A percentile compares a stretch with the other conserved stretches of the same genome.
These are phyloP conservation scores for Linurgus olivaceus DNA, from an alignment of 2,797 vertebrate genomes.

Conservation along the genomic window DNA sequence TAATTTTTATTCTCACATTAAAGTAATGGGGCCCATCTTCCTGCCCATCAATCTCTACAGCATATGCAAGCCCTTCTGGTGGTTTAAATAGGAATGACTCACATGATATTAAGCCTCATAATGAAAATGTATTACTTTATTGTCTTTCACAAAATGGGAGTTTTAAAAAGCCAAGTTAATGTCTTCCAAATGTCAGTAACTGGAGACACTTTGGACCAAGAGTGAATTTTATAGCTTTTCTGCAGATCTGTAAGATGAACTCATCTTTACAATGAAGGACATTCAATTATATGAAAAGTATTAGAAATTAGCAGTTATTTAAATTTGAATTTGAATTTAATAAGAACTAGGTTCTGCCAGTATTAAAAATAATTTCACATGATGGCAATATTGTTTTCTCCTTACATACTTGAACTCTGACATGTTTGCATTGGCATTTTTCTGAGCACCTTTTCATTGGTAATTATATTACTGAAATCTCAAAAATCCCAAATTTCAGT, in stretches of 20 bases:
- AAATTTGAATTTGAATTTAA: not conserved
- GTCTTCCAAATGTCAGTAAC: constrained; percentile 27
- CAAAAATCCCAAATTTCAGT: not conserved
- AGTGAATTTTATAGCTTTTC: not conserved
- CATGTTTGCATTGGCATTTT: not conserved
- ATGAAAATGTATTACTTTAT: constrained; percentile 49
- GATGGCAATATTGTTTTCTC: not conserved
- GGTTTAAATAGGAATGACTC: constrained; percentile 54
- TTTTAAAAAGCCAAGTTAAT: constrained; percentile 46
- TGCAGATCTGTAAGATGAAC: not conserved
- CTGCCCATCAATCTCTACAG: constrained; percentile 44
- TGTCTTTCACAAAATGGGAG: constrained; percentile 29
- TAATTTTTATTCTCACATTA: constrained; percentile 32
- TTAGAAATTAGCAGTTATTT: not conserved
- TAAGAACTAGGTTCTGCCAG: not conserved
- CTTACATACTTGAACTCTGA: not conserved
- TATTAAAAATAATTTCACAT: not conserved
- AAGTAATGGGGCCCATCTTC: constrained; percentile 34
- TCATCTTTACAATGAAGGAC: not conserved
- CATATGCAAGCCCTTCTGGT: constrained; percentile 39
- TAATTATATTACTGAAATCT: not conserved
- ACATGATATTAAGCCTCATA: constrained; percentile 33
- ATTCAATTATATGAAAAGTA: not conserved
- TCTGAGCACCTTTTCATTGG: not conserved
- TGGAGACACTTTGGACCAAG: constrained; percentile 5